Base-by-base conservation (phyloP, 2,888 invertebrate genomes). In the Halocaridina rubra region DNA sequence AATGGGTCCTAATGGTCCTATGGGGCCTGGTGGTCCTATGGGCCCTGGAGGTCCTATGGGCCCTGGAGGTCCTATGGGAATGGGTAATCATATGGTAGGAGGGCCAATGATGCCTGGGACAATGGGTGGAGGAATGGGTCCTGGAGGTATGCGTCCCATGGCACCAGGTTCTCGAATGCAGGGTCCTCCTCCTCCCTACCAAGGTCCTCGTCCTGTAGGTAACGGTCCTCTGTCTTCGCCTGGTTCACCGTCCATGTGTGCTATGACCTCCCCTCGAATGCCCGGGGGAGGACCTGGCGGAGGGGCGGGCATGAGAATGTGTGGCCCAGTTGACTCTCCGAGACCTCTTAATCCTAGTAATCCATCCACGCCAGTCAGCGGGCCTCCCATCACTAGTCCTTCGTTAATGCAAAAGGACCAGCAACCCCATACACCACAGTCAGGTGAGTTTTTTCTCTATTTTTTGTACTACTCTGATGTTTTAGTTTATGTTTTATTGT, bases 151-250 rank as follows among this genome's bases (percentile, higher is more conserved):
- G 81, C 61, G 88, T 16, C 53, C 84, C 59, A 86, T 87, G 75
- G 89, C 87, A 7, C 88, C 89, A 27, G 88, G 88, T 16, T 86
- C 89, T 53, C 88, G 91, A 84, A 89, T 90, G 89, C 95, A 95
- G 91, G 95, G 95, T 4, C 95, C 95, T n/a, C 95, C 95, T 24
- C 95, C 95, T 16, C 95, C 95, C 57, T 94, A 94, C 91, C 95
- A 95, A 91, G 94, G 94, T 90, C 94, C 94, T 29, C 94, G 94
- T 74, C 92, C 95, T 86, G 94, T 94, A 88, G 94, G 94, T 64
- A 94, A 88, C 59, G 85, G 94, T 88, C 94, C 95, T 57, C 93
- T 94, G 89, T 94, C 94, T 90, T 95, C 94, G 89, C 94, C 94
- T 86, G 88, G 88, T n/a, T 88, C 88, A 30, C 88, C 88, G 24